phyloP scores from a whole-genome alignment of 2,888 invertebrate genomes.

The Phrixothrix hirtus region DNA sequence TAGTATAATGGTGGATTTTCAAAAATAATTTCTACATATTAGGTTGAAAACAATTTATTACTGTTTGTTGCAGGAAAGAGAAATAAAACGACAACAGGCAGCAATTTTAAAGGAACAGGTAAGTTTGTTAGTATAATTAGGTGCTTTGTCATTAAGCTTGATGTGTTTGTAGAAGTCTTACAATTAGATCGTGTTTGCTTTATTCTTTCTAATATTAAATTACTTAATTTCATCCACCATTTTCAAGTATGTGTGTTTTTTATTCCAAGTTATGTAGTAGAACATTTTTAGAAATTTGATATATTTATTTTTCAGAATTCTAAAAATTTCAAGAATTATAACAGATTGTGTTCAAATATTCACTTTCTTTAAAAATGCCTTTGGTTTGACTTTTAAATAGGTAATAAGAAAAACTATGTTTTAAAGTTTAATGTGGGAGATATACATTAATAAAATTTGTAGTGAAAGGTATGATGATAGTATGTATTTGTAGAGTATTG shows the following conservation, averaged over 20 bases:
- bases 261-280: slow-evolving; percentile 1
- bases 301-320: too few species aligned
- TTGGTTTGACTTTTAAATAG: too few species aligned
- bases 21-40: not conserved
- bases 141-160: not conserved
- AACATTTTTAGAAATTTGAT: not conserved
- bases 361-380: too few species aligned
- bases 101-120: slow-evolving; percentile 91
- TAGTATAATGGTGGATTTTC: not conserved
- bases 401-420: too few species aligned
- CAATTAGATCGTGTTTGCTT: slow-evolving; percentile 18
- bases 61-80: slow-evolving; percentile 77
- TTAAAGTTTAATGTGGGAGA: too few species aligned
- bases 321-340: too few species aligned
- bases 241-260: slow-evolving; percentile 9
- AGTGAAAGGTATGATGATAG: not conserved
- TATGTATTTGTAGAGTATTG: slow-evolving; percentile 4
- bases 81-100: slow-evolving; percentile 87
- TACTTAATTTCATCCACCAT: slow-evolving; percentile 19
- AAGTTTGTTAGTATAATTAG: too few species aligned
- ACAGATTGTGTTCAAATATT: too few species aligned
- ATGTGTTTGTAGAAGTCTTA: slow-evolving; percentile 17
- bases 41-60: slow-evolving; percentile 1
- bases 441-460: too few species aligned
- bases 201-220: slow-evolving; percentile 14